A percentile compares a stretch with the other conserved stretches of the same genome.
Evolutionary conservation across 2,888 invertebrate genomes (phyloP).

Genomic region (Latheticus oryzae): DNA sequence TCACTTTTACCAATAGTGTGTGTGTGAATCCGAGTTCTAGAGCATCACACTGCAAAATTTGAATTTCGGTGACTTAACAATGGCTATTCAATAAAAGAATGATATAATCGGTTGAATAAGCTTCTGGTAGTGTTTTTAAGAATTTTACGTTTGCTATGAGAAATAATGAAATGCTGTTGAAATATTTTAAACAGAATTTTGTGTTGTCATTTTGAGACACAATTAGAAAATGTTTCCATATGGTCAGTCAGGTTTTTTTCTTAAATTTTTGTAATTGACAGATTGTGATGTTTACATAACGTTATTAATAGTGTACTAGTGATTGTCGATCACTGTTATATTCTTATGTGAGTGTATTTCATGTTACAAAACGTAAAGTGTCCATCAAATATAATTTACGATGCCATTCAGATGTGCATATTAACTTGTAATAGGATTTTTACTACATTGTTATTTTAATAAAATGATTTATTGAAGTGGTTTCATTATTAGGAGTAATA

Average conservation of each 20-base stretch:
- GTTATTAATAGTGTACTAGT: conserved; percentile 9
- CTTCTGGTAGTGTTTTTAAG: neutral
- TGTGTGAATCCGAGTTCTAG: conserved; percentile 11
- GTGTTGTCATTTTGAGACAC: too few relatives aligned
- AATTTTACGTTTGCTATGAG: too few relatives aligned
- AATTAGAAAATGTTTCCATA: too few relatives aligned
- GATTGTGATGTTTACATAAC: conserved; percentile 10
- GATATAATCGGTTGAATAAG: conserved; percentile 18
- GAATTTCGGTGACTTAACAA: conserved; percentile 21
- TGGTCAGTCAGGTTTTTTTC: too few relatives aligned
- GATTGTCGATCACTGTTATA: conserved; percentile 14
- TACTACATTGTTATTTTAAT: neutral
- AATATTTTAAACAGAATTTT: too few relatives aligned
- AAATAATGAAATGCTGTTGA: too few relatives aligned
- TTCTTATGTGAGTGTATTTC: conserved; percentile 3
- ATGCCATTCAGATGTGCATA: conserved; percentile 17
- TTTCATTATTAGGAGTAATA: too few relatives aligned
- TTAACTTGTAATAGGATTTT: conserved; percentile 6
- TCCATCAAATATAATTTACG: conserved; percentile 13
- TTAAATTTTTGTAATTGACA: too few relatives aligned
- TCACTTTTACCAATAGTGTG: conserved; percentile 8
- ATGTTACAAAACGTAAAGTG: conserved; percentile 20
- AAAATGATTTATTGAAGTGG: conserved; percentile 1
- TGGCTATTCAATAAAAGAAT: conserved; percentile 4
- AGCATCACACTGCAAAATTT: conserved; percentile 12